Percentiles rank a stretch among this genome's conserved stretches.
Conservation (phyloP, 1,140 invertebrate species). For the Atta texana region DNA sequence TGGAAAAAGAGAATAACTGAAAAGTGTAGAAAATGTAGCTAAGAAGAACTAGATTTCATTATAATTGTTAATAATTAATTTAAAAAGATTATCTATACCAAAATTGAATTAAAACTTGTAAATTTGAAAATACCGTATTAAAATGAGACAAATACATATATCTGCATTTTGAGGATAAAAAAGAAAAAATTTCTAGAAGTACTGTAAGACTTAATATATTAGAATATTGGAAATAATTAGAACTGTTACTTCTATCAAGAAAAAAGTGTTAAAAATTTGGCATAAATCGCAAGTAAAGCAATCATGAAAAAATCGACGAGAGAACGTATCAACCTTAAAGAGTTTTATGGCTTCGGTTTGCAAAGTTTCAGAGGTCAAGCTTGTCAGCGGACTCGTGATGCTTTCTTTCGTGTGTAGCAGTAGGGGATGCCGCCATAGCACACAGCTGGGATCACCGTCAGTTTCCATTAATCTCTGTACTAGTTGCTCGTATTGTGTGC, state of each 20-base stretch:
- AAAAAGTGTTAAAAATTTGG: background rate
- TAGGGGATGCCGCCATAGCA: conserved; percentile 97
- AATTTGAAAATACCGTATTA: background rate
- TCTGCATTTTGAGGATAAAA: background rate
- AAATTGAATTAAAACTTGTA: background rate
- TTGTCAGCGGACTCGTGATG: conserved; percentile 94
- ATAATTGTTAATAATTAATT: conserved; percentile 9
- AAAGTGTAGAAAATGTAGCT: conserved; percentile 27
- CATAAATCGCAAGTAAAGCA: background rate
- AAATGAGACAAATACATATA: background rate
- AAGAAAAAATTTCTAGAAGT: background rate
- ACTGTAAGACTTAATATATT: background rate
- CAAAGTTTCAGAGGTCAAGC: conserved; percentile 93
- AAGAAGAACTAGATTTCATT: conserved; percentile 32
- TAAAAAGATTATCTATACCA: background rate
- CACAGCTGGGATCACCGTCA: conserved; percentile 97
- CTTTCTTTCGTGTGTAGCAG: conserved; percentile 96
- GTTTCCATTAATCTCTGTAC: conserved; percentile 98
- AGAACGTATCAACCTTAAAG: conserved; percentile 91
- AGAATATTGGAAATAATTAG: conserved; percentile 25
- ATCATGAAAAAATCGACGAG: background rate
- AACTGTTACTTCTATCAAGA: background rate
- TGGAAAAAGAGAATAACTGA: background rate
- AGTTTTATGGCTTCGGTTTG: conserved; percentile 97
- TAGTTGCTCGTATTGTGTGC: conserved; percentile 97